Percentiles rank a stretch among this genome's conserved stretches.
Conservation (phyloP, 1,140 invertebrate genomes). For the Temnothorax curvispinosus region DNA sequence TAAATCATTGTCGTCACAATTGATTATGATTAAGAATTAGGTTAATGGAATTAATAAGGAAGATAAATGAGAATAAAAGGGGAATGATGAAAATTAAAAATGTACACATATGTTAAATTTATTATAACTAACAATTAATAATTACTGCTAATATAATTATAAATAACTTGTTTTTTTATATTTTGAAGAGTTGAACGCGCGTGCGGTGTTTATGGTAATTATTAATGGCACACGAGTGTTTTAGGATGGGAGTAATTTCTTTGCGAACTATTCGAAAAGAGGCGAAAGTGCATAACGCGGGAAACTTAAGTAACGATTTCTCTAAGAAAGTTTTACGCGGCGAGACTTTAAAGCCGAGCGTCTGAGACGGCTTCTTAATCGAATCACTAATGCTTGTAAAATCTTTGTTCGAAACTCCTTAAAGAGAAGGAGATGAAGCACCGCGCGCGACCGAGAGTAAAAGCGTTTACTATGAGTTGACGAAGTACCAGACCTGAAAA, state of each 20-base stretch:
- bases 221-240: neutral
- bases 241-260: constrained; percentile 33
- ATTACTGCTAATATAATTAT: neutral
- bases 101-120: neutral
- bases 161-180: neutral
- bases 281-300: constrained; percentile 75
- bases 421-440: constrained; percentile 69
- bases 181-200: neutral
- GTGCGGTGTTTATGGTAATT: constrained; percentile 11
- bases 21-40: neutral
- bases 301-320: constrained; percentile 77
- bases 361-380: constrained; percentile 73
- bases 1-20: neutral
- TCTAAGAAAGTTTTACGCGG: constrained; percentile 71
- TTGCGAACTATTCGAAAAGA: constrained; percentile 61
- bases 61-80: too few relatives aligned
- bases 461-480: constrained; percentile 45
- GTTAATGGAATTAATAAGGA: neutral
- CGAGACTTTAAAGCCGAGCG: constrained; percentile 76
- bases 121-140: neutral
- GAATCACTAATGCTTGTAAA: constrained; percentile 77
- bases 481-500: constrained; percentile 42
- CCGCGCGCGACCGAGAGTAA: constrained; percentile 38
- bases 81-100: neutral
- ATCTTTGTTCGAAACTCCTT: constrained; percentile 73